Evolutionary conservation across 2,113 vertebrate species (phyloP).

Genomic region (Arvicanthis niloticus): DNA sequence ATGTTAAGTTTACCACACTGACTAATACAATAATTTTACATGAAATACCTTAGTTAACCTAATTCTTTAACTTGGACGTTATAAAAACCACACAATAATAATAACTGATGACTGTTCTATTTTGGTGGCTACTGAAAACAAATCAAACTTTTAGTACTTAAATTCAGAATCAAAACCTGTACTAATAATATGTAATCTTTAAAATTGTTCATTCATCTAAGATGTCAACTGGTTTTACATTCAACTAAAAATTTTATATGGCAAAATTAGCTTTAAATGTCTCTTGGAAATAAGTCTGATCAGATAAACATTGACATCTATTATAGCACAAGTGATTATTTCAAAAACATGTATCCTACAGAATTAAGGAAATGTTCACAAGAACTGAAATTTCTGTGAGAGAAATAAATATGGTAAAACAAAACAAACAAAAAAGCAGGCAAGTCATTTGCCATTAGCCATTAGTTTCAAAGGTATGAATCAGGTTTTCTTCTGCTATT

Average conservation of each 20-base stretch:
- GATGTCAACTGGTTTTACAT: background rate
- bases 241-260: background rate
- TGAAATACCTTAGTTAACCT: background rate
- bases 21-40: background rate
- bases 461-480: background rate
- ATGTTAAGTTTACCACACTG: background rate
- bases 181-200: slow-evolving; percentile 1
- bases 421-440: too few relatives aligned
- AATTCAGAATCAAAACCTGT: background rate
- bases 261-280: background rate
- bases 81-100: background rate
- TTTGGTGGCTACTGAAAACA: background rate
- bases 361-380: background rate
- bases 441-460: background rate
- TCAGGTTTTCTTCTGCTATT: background rate
- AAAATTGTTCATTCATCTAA: slow-evolving; percentile 30
- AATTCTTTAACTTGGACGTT: background rate
- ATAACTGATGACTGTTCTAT: background rate
- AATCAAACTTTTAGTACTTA: background rate
- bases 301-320: background rate
- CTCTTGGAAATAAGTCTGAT: background rate
- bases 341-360: background rate
- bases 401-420: background rate
- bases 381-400: background rate
- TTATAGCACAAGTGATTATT: background rate